phyloP scores from a whole-genome alignment of 2,888 invertebrate species.

The Crossocerus cetratus region DNA sequence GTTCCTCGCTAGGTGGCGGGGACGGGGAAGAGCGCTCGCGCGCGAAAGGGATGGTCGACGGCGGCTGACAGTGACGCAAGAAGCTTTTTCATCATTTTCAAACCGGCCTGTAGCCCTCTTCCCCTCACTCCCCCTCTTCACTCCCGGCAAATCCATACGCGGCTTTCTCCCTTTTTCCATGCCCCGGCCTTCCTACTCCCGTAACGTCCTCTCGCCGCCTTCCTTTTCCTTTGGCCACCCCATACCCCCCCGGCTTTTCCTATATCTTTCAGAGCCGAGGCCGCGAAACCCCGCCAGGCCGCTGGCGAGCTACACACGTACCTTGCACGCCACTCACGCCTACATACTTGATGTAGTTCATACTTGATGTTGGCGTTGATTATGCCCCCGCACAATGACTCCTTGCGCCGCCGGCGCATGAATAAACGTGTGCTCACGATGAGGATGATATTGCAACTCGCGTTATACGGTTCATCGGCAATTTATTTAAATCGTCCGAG shows the following conservation, averaged over 20 bases:
- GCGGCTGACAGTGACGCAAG: slow-evolving; percentile 68
- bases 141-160: slow-evolving; percentile 65
- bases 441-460: neutral
- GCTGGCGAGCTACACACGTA: slow-evolving; percentile 45
- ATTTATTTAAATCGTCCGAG: neutral
- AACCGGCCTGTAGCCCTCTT: slow-evolving; percentile 61
- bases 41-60: slow-evolving; percentile 48
- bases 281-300: slow-evolving; percentile 34
- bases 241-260: slow-evolving; percentile 25
- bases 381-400: neutral
- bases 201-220: slow-evolving; percentile 5
- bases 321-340: slow-evolving; percentile 22
- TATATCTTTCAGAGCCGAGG: slow-evolving; percentile 19
- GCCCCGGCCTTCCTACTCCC: slow-evolving; percentile 1
- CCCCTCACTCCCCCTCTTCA: slow-evolving; percentile 48
- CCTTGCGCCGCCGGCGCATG: neutral
- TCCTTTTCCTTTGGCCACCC: slow-evolving; percentile 4
- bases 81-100: slow-evolving; percentile 68
- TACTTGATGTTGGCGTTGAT: slow-evolving; percentile 37
- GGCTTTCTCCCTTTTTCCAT: slow-evolving; percentile 30
- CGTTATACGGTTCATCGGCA: neutral
- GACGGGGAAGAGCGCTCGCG: slow-evolving; percentile 5
- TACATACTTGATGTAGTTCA: slow-evolving; percentile 35
- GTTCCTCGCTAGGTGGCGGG: slow-evolving; percentile 58
- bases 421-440: neutral